A percentile compares a stretch with the other conserved stretches of the same genome.
These are phyloP conservation scores for Alca torda DNA, from an alignment of 2,797 vertebrate genomes.

Conservation along the genomic window DNA sequence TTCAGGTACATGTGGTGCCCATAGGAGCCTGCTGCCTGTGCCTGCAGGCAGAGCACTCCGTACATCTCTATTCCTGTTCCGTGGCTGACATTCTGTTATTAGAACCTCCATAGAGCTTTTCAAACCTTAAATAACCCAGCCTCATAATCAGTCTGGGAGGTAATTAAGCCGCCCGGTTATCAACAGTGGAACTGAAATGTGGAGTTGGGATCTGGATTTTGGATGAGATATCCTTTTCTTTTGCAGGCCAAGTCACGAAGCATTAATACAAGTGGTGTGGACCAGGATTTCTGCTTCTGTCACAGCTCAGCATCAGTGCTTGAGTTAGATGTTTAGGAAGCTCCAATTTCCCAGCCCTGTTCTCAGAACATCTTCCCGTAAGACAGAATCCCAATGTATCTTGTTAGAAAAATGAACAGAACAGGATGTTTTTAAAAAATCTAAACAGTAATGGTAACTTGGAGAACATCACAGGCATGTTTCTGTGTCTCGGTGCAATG, in stretches of 20 bases:
- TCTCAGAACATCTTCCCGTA: not conserved
- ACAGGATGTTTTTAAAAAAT: not conserved
- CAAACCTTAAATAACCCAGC: constrained; percentile 62
- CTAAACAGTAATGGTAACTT: not conserved
- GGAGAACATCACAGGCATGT: not conserved
- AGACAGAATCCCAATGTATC: not conserved
- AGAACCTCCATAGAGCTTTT: constrained; percentile 56
- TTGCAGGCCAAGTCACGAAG: not conserved
- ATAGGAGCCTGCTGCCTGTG: not conserved
- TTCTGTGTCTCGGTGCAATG: not conserved
- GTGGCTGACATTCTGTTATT: constrained; percentile 29
- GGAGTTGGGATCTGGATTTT: constrained; percentile 48
- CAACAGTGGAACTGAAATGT: constrained; percentile 10
- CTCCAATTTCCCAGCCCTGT: not conserved
- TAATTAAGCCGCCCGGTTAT: constrained; percentile 49
- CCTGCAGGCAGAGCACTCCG: rapidly evolving
- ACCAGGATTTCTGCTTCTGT: not conserved
- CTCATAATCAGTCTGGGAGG: constrained; percentile 46
- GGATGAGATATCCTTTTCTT: not conserved
- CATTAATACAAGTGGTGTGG: not conserved
- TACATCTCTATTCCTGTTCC: not conserved
- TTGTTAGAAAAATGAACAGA: constrained; percentile 23
- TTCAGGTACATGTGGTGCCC: not conserved
- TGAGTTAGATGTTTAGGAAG: not conserved
- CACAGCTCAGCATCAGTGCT: not conserved